Percentiles rank a stretch among this genome's conserved stretches.
These are phyloP conservation scores for Eulacestoma nigropectus DNA, from an alignment of 2,113 vertebrate species.

Conservation along the genomic window DNA sequence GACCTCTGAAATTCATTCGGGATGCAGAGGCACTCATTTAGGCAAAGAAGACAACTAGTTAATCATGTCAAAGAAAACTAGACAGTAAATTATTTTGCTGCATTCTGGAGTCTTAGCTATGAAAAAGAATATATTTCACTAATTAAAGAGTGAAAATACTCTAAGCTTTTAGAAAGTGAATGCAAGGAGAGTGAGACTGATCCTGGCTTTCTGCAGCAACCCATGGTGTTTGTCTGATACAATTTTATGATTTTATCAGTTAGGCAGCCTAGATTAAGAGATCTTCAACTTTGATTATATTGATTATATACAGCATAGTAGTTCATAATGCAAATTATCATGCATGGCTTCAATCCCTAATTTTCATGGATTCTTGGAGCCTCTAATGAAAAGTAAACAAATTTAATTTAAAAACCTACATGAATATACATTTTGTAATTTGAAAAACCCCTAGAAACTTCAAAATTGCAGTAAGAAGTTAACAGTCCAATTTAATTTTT, in stretches of 20 bases:
- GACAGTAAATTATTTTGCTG: constrained; percentile 63
- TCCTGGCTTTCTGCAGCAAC: neutral
- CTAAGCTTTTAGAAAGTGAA: constrained; percentile 3
- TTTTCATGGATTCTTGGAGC: neutral
- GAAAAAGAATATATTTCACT: constrained; percentile 47
- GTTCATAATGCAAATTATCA: neutral
- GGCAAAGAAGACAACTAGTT: constrained; percentile 65
- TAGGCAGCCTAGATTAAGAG: neutral
- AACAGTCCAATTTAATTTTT: neutral
- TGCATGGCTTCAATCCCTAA: neutral
- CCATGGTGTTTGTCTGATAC: neutral
- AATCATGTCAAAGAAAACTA: constrained; percentile 64
- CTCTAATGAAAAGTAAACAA: neutral
- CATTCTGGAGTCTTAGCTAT: constrained; percentile 59
- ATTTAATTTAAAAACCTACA: neutral
- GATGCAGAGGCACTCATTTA: constrained; percentile 38
- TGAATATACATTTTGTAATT: neutral
- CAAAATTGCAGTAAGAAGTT: neutral
- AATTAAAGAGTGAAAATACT: constrained; percentile 55
- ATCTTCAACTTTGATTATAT: neutral
- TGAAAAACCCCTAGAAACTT: neutral
- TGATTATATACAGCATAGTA: neutral
- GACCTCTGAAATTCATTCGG: constrained; percentile 63
- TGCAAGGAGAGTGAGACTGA: neutral
- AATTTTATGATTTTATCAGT: neutral